Base-by-base conservation (phyloP, 2,797 vertebrate species). In the Epinephelus awoara region DNA sequence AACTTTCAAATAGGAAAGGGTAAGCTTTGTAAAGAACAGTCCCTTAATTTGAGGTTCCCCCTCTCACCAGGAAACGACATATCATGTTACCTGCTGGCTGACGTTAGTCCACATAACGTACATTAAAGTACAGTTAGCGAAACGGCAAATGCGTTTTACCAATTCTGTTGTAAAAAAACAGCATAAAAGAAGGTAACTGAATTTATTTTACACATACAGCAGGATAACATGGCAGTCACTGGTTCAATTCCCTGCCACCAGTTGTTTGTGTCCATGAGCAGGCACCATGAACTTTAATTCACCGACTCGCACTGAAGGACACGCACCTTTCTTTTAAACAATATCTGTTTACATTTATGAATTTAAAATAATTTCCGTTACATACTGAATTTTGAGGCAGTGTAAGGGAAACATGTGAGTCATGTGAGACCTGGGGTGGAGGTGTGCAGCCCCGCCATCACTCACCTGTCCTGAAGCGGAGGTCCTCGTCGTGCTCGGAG, bases 381-480 rank as follows among this genome's bases (percentile, higher is more conserved):
- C 40, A 42, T 42, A 9, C 40, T 42, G 40, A 12, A 12, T 42
- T 42, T 42, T 42, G 9, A 42, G 11, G 40, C 34, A 34, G 34
- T 34, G 6, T 34, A 42, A 10, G 9, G 9, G 40, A 10, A 11
- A 12, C 9, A 2, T 42, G 11, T 3, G n/a, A 1, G 40, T 42
- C 3, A 11, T 42, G 40, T 8, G 3, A 13, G 40, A 5, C 14
- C 44, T 42, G 3, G 8, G 18, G 6, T 18, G 6, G 47, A 49
- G 47, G 17, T 49, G 17, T 19, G 47, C 7, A 5, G 6, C 47
- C 40, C 40, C 40, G 9, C 40, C 47, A 18, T 54, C 21, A 54
- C 21, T 69, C 19, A 99, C 98, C 96, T 92, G 97, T 97, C 92
- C 90, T 97, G 91, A 98, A 99, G 17, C 81, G 86, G 61, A 98